These are phyloP conservation scores for Brevimyrus niger DNA, from an alignment of 2,113 vertebrate genomes.

Conservation along the genomic window DNA sequence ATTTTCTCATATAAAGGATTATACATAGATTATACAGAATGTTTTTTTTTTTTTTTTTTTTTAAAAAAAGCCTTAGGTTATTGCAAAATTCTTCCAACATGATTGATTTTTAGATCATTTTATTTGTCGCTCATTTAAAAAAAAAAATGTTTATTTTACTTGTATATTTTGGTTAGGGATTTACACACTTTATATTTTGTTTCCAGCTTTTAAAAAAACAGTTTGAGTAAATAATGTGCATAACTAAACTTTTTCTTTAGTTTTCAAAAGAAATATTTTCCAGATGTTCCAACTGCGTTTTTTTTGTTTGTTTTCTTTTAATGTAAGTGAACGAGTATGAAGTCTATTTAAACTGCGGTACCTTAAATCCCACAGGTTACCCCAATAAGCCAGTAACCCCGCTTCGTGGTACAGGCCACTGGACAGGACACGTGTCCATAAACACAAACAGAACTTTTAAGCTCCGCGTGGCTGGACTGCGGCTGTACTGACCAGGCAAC, in stretches of 20 bases:
- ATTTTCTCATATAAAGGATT: neutral
- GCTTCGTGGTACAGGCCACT: no score
- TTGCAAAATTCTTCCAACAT: neutral
- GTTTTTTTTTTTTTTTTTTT: neutral
- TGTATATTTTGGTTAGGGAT: neutral
- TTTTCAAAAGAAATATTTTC: neutral
- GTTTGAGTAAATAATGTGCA: neutral
- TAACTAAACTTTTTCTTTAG: neutral
- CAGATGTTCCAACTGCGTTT: neutral
- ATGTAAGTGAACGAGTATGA: no score
- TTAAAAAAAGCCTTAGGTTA: neutral
- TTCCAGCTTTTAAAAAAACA: neutral
- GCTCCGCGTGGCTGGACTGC: neutral
- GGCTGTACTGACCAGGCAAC: neutral
- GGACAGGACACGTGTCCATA: neutral
- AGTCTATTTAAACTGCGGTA: no score
- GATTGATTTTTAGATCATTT: neutral
- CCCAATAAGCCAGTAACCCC: no score
- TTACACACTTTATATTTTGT: neutral
- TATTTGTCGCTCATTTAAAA: neutral
- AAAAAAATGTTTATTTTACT: no score
- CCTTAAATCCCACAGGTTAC: no score
- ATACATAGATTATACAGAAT: neutral
- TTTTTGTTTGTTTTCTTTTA: neutral
- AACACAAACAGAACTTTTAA: neutral